A percentile compares a stretch with the other conserved stretches of the same genome.
phyloP scores from a whole-genome alignment of 2,113 vertebrate species.

The Petrocephalus microphthalmus region DNA sequence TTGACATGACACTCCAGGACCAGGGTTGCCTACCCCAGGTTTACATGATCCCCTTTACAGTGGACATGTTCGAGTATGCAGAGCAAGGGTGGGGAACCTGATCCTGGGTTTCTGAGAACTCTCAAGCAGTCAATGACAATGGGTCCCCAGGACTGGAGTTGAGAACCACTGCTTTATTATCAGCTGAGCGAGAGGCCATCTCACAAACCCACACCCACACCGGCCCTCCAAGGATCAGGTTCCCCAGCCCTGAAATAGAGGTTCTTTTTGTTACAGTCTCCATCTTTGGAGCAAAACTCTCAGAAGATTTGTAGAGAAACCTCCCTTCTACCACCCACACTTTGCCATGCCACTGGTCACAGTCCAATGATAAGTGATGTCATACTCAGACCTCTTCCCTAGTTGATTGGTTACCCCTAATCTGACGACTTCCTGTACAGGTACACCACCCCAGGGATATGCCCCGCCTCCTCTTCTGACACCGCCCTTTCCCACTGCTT shows the following conservation, averaged over 20 bases:
- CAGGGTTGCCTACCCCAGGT: background rate
- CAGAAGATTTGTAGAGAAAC: background rate
- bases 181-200: too few species aligned
- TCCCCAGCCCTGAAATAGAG: too few species aligned
- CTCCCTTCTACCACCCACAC: background rate
- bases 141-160: too few species aligned
- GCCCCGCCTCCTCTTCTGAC: slow-evolving; percentile 53
- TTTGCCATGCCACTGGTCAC: background rate
- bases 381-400: background rate
- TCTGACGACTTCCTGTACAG: slow-evolving; percentile 61
- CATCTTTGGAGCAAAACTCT: background rate
- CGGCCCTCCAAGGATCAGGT: too few species aligned
- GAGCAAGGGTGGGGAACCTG: background rate
- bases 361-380: background rate
- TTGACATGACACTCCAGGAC: background rate
- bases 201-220: too few species aligned
- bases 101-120: too few species aligned
- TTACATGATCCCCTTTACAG: background rate
- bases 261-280: background rate
- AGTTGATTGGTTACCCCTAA: background rate
- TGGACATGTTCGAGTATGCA: background rate
- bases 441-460: slow-evolving; percentile 74
- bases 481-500: slow-evolving; percentile 73
- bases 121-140: too few species aligned
- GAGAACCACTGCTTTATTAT: too few species aligned